These are phyloP conservation scores for Phrynosoma platyrhinos DNA, from an alignment of 2,113 vertebrate genomes.

Conservation along the genomic window DNA sequence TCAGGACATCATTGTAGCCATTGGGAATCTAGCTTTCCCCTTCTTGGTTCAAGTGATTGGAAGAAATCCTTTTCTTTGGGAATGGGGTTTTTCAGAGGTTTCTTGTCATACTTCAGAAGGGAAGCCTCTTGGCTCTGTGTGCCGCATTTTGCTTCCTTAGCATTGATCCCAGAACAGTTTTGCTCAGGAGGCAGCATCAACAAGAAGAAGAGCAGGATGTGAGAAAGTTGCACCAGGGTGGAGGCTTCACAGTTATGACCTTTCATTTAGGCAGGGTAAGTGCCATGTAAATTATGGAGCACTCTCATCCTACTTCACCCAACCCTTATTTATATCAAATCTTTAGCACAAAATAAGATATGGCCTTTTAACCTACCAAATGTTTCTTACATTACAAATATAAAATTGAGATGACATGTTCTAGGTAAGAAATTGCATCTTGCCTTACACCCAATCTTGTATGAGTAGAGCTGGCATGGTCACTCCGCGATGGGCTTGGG, in stretches of 20 bases:
- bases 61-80: too few relatives aligned
- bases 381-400: neutral
- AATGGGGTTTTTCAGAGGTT: too few relatives aligned
- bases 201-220: neutral
- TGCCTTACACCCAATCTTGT: neutral
- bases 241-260: neutral
- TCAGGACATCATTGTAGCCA: neutral
- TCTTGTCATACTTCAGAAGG: too few relatives aligned
- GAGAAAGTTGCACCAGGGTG: neutral
- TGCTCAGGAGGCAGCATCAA: neutral
- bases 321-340: neutral
- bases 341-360: neutral
- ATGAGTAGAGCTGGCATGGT: too few relatives aligned
- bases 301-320: neutral
- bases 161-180: neutral
- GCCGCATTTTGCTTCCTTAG: neutral
- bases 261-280: neutral
- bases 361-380: neutral
- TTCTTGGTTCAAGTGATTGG: neutral
- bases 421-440: neutral
- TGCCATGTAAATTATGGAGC: neutral
- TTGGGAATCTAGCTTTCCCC: too few relatives aligned
- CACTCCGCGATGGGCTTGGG: neutral
- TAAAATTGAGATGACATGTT: too few relatives aligned
- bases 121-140: neutral